These are phyloP conservation scores for Oxyteleia sp. DNA, from an alignment of 2,888 invertebrate genomes.

Conservation along the genomic window DNA sequence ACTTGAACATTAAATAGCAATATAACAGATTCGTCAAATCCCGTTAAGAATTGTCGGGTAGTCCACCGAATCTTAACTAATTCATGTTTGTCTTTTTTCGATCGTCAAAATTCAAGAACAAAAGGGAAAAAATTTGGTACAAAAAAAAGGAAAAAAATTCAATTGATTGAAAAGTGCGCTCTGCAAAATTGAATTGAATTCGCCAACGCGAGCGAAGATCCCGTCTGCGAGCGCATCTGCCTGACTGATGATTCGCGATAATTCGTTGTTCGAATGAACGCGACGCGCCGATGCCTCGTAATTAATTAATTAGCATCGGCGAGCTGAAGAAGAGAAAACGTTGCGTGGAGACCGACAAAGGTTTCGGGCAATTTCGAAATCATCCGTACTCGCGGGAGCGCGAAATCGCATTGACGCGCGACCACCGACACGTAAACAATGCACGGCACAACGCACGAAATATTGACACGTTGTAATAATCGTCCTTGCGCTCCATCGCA, in stretches of 20 bases:
- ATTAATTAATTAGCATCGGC: constrained; percentile 72
- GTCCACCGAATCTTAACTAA: not conserved
- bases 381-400: constrained; percentile 64
- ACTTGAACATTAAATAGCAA: constrained; percentile 73
- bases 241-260: constrained; percentile 63
- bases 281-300: constrained; percentile 54
- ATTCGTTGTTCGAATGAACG: constrained; percentile 62
- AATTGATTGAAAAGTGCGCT: constrained; percentile 18
- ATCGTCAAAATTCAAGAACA: not conserved
- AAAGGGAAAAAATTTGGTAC: no score
- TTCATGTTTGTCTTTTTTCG: not conserved
- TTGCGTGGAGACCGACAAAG: constrained; percentile 62
- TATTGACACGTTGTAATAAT: constrained; percentile 63
- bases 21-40: constrained; percentile 63
- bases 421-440: constrained; percentile 73
- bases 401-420: constrained; percentile 72
- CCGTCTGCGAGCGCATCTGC: constrained; percentile 19
- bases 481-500: constrained; percentile 21
- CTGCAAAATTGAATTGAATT: not conserved
- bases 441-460: constrained; percentile 49
- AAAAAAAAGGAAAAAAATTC: constrained; percentile 6
- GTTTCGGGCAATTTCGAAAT: constrained; percentile 68
- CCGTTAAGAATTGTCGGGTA: constrained; percentile 55
- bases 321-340: constrained; percentile 67
- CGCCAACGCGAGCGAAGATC: constrained; percentile 8